phyloP scores from a whole-genome alignment of 2,797 vertebrate species.

The Eupleurogrammus muticus region DNA sequence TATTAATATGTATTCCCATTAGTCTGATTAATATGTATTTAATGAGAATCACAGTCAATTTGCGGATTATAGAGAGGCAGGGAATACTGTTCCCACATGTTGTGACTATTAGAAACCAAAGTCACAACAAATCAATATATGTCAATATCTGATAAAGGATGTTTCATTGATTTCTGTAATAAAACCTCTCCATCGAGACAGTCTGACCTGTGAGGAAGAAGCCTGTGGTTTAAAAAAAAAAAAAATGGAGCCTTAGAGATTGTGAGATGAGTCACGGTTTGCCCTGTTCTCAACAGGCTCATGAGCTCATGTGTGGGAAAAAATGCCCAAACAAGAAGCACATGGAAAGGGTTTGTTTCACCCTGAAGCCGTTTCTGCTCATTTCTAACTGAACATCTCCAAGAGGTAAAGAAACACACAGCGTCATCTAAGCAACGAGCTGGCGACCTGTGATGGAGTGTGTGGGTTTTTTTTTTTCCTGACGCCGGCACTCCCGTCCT shows the following conservation, averaged over 20 bases:
- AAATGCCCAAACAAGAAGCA: constrained; percentile 5
- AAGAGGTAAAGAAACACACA: constrained; percentile 1
- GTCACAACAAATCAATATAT: no score
- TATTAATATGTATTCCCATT: constrained; percentile 17
- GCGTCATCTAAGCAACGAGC: neutral
- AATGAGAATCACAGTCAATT: constrained; percentile 12
- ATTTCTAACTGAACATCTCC: constrained; percentile 5
- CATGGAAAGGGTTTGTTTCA: constrained; percentile 23
- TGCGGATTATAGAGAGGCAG: constrained; percentile 20
- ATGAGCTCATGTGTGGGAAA: constrained; percentile 6
- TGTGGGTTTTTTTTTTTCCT: neutral
- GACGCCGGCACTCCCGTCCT: neutral
- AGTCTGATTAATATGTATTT: constrained; percentile 18
- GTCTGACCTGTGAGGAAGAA: neutral
- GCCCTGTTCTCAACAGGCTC: constrained; percentile 15
- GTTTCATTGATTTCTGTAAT: neutral
- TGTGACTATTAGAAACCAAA: neutral
- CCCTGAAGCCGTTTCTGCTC: constrained; percentile 12
- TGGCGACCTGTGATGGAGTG: neutral
- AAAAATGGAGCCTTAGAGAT: neutral
- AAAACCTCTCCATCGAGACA: neutral
- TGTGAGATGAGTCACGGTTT: constrained; percentile 7
- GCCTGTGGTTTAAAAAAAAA: neutral
- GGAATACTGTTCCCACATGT: no score
- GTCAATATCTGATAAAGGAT: neutral